phyloP scores from a whole-genome alignment of 2,888 invertebrate genomes.

The Penaeus monodon region DNA sequence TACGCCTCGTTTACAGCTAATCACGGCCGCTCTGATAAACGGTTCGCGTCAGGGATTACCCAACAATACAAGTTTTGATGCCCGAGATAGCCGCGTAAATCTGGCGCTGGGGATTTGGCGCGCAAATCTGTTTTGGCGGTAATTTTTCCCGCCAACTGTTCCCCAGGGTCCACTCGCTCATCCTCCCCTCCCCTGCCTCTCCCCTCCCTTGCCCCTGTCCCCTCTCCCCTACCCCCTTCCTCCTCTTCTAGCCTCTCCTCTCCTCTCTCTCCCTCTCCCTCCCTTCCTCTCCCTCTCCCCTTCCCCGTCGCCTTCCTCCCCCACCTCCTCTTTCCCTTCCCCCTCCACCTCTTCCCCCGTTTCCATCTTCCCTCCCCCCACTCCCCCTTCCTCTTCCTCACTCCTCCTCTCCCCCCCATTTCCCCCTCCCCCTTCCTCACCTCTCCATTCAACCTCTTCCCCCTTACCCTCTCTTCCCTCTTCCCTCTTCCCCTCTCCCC shows the following conservation, averaged over 20 bases:
- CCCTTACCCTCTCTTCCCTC: neutral
- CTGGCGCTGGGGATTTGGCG: constrained; percentile 55
- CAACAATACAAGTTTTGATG: constrained; percentile 57
- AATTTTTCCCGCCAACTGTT: constrained; percentile 56
- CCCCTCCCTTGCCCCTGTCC: constrained; percentile 4
- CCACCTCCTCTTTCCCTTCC: neutral
- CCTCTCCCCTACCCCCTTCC: neutral
- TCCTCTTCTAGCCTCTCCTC: neutral
- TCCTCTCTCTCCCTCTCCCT: no score
- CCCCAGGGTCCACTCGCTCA: constrained; percentile 49
- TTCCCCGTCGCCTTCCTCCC: no score
- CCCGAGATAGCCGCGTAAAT: constrained; percentile 56
- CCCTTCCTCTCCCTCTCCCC: no score
- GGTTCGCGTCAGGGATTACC: constrained; percentile 51
- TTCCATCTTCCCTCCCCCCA: neutral
- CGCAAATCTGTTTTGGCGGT: constrained; percentile 59
- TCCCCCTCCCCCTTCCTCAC: neutral
- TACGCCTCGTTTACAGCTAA: constrained; percentile 44
- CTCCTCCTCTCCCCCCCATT: no score
- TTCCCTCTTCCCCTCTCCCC: neutral
- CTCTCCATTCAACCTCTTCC: neutral
- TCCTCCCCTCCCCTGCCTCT: neutral
- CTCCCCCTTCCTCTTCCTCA: neutral
- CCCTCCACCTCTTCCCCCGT: neutral
- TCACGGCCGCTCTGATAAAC: constrained; percentile 43